Percentiles rank a stretch among this genome's conserved stretches.
Conservation (phyloP, 2,888 invertebrate species). For the Drosophila limbata region DNA sequence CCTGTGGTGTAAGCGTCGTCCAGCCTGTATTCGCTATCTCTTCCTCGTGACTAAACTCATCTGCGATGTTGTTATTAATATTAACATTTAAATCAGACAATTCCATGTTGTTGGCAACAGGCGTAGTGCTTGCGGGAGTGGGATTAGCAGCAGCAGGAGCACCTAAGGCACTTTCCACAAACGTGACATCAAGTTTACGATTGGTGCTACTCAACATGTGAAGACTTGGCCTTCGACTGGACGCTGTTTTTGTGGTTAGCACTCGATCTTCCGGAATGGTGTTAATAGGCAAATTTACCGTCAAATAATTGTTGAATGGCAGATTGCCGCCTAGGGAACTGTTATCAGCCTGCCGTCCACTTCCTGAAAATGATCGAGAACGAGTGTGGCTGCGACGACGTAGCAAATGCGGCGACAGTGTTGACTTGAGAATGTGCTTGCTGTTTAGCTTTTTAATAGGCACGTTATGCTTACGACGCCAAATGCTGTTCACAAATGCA, state of each 20-base stretch:
- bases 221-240: constrained; percentile 45
- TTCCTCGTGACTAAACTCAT: constrained; percentile 51
- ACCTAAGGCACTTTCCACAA: constrained; percentile 64
- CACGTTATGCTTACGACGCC: constrained; percentile 89
- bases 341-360: constrained; percentile 48
- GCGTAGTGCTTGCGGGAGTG: constrained; percentile 2
- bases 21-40: constrained; percentile 85
- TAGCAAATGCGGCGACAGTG: constrained; percentile 91
- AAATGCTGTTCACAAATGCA: constrained; percentile 95
- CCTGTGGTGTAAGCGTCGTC: constrained; percentile 95
- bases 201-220: constrained; percentile 40
- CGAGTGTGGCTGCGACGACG: constrained; percentile 90
- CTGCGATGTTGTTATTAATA: constrained; percentile 87
- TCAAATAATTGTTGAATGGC: constrained; percentile 90
- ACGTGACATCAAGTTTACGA: constrained; percentile 66
- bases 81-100: constrained; percentile 24
- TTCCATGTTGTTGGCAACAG: constrained; percentile 11
- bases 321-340: constrained; percentile 87
- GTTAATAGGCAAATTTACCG: constrained; percentile 87
- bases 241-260: constrained; percentile 16
- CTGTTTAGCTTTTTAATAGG: constrained; percentile 87
- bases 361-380: constrained; percentile 87
- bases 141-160: constrained; percentile 1
- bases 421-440: constrained; percentile 93
- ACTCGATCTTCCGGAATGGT: constrained; percentile 75